Evolutionary conservation across 2,888 invertebrate species (phyloP), one percentile per base, ranked within the genome.

Genomic region (Melipona bicolor): DNA sequence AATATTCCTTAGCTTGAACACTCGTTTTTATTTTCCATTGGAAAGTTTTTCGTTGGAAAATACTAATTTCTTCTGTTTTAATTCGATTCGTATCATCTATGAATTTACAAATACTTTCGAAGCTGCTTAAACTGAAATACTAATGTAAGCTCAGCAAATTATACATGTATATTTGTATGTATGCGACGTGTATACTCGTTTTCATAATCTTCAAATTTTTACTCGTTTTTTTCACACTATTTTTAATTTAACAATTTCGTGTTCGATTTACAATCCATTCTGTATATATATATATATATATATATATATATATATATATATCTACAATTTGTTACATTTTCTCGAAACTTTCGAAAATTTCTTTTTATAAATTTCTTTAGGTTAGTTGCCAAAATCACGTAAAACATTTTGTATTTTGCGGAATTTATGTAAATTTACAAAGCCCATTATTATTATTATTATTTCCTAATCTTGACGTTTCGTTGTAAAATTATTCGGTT

Each of bases 401-500:
- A 24, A 27, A 61, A 15, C 15, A 43, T 43, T 43, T 43, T 43
- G 2, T 19, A 24, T 24, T 61, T 61, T 17, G 1, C 9, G 17
- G 27, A 9, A 61, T 24, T 17, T 54, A 32, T 27, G 24, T 32
- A 43, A 32, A 50, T 59, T 59, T 5, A 24, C 13, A 15, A 19
- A 61, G 15, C 32, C 13, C 13, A 43, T 24, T 21, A 21, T 21
- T 56, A 17, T 2, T 59, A 61, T 27, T 62, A 54, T 50, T 27
- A 32, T 27, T 70, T 56, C 24, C 36, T 62, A 65, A 67, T 70
- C n/a, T 61, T 56, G 15, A 71, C 6, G 64, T 72, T 68, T 56
- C 69, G 69, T 79, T 56, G 36, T 75, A 56, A 64, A 69, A 83
- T 76, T 43, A 56, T 78, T 69, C 61, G 24, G 50, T 70, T 50